phyloP scores from a whole-genome alignment of 2,797 vertebrate species.

The Sorex maritimensis region DNA sequence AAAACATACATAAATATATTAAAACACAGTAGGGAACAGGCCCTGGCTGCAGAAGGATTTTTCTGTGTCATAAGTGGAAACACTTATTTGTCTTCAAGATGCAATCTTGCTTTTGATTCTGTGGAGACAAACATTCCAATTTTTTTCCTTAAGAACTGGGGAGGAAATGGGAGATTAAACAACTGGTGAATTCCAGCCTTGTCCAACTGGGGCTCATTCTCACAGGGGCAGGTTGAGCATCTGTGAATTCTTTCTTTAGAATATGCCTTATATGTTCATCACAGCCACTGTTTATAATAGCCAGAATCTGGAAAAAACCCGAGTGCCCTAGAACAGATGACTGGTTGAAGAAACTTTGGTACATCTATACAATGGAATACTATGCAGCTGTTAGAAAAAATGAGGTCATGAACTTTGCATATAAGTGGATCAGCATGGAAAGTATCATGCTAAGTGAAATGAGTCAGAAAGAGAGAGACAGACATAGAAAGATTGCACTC shows the following conservation, averaged over 20 bases:
- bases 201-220: neutral
- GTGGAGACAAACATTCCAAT: neutral
- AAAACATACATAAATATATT: neutral
- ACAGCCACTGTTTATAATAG: no score
- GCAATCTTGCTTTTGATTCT: neutral
- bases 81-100: neutral
- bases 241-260: neutral
- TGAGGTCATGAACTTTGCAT: no score
- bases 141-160: neutral
- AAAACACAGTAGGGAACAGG: conserved; percentile 1
- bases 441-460: no score
- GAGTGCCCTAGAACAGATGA: no score
- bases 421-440: no score
- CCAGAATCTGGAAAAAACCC: no score
- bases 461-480: no score
- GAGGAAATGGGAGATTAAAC: neutral
- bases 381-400: no score
- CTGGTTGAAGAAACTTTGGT: no score
- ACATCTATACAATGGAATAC: no score
- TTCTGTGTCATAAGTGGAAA: neutral
- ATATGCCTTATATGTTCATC: neutral
- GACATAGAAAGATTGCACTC: no score
- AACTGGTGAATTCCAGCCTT: neutral
- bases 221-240: neutral
- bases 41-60: neutral